These are phyloP conservation scores for Falcaria lacertinaria DNA, from an alignment of 2,888 invertebrate genomes.

Conservation along the genomic window DNA sequence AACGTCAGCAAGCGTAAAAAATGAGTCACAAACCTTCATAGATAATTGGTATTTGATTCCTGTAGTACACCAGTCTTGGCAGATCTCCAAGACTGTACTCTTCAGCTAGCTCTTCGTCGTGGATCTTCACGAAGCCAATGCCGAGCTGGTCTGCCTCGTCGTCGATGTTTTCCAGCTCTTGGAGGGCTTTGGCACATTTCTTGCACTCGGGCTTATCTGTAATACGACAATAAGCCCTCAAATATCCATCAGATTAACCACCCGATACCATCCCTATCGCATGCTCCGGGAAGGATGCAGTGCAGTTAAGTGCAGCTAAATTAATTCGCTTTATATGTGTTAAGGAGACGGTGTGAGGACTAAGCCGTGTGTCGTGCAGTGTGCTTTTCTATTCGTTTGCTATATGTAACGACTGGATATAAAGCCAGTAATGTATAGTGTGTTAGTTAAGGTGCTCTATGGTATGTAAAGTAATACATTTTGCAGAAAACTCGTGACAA, in stretches of 20 bases:
- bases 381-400: constrained; percentile 16
- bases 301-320: constrained; percentile 64
- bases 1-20: constrained; percentile 44
- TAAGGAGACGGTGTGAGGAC: constrained; percentile 52
- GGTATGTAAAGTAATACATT: not conserved
- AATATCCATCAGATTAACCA: constrained; percentile 7
- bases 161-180: constrained; percentile 95
- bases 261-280: constrained; percentile 21
- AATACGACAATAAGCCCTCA: constrained; percentile 27
- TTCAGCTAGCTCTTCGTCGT: constrained; percentile 93
- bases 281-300: constrained; percentile 65
- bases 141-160: constrained; percentile 96
- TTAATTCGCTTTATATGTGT: constrained; percentile 45
- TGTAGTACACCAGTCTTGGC: constrained; percentile 94
- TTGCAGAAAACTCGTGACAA: no score
- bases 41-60: constrained; percentile 96
- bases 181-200: constrained; percentile 93
- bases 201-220: constrained; percentile 95
- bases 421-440: not conserved
- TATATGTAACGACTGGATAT: not conserved
- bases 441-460: not conserved
- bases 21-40: constrained; percentile 88
- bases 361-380: constrained; percentile 36
- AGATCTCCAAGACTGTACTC: constrained; percentile 94
- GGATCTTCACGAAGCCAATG: constrained; percentile 96